Conservation (phyloP, 2,888 invertebrate genomes). For the Sipunculus nudus region DNA sequence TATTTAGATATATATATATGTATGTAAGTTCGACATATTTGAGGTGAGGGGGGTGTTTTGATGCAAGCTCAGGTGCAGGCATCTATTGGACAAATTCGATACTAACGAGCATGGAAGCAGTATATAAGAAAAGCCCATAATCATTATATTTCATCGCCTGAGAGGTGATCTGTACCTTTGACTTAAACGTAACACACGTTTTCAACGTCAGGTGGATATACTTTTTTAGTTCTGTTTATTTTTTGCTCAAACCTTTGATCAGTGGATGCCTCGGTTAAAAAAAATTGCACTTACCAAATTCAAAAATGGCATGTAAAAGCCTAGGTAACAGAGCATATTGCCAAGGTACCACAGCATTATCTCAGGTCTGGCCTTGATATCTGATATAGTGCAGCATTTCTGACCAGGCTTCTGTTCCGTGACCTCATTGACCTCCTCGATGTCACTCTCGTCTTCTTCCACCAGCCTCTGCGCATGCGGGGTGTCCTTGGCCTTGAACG, state of each 20-base stretch:
- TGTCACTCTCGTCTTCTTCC: conserved; percentile 24
- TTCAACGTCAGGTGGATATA: too few relatives aligned
- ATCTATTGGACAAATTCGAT: too few relatives aligned
- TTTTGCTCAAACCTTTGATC: not conserved
- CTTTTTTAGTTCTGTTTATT: too few relatives aligned
- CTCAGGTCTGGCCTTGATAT: conserved; percentile 42
- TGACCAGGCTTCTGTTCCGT: not conserved
- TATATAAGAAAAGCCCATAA: too few relatives aligned
- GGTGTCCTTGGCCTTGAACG: conserved; percentile 38
- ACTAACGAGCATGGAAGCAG: too few relatives aligned
- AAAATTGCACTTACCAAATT: conserved; percentile 40
- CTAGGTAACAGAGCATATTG: conserved; percentile 45
- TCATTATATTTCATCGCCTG: too few relatives aligned
- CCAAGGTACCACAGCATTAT: conserved; percentile 50
- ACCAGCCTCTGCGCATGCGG: conserved; percentile 20
- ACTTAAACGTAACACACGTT: too few relatives aligned
- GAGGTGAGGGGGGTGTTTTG: too few relatives aligned
- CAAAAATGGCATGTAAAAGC: conserved; percentile 52
- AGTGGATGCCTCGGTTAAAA: not conserved
- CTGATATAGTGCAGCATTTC: conserved; percentile 39
- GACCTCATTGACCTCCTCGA: not conserved
- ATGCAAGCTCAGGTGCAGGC: too few relatives aligned
- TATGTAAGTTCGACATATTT: too few relatives aligned
- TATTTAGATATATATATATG: too few relatives aligned
- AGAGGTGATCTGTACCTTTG: too few relatives aligned